Base-by-base conservation (phyloP, 2,113 vertebrate genomes). In the Elanoides forficatus region DNA sequence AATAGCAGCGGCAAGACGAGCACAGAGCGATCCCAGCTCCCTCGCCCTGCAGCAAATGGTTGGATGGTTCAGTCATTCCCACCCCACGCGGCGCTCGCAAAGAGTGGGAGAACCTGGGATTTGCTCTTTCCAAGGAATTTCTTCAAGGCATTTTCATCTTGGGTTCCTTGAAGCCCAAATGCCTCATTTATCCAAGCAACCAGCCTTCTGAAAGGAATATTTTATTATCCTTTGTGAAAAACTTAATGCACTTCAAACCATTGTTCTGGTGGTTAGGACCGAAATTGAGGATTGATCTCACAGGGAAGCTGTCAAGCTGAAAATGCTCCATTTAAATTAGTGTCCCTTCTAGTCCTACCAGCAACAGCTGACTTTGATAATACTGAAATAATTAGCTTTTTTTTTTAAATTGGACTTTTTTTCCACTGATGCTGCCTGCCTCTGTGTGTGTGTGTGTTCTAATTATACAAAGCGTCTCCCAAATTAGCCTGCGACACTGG, bases 151-250 rank as follows among this genome's bases (percentile, higher is more conserved):
- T 94, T 95, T 94, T 93, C 91, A 73, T 89, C 91, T 95, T 53
- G 93, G 90, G 89, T 96, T 97, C 90, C 92, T 96, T 96, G 95
- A 93, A 97, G 86, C 95, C 85, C 79, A 56, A 95, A 80, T 52
- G 91, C 65, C 88, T 94, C 66, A 73, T 89, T 95, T 93, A 82
- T 80, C 84, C 89, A 21, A 74, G 71, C 81, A 60, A 34, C 81
- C 86, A 90, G 88, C 80, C 81, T 78, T 93, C 87, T 93, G 90
- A 95, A 96, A 93, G 83, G 93, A 86, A 15, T 80, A 45, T 87
- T 96, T 97, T 97, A 97, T 97, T 92, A 92, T 83, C 94, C 93
- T 97, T 96, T 97, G 95, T 96, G 96, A 97, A 94, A 93, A 95
- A 88, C 86, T 96, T 94, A 76, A 78, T 94, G 93, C 71, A 67